These are phyloP conservation scores for Lepidocyrtinus sp. DNA, from an alignment of 2,888 invertebrate species.

Conservation along the genomic window DNA sequence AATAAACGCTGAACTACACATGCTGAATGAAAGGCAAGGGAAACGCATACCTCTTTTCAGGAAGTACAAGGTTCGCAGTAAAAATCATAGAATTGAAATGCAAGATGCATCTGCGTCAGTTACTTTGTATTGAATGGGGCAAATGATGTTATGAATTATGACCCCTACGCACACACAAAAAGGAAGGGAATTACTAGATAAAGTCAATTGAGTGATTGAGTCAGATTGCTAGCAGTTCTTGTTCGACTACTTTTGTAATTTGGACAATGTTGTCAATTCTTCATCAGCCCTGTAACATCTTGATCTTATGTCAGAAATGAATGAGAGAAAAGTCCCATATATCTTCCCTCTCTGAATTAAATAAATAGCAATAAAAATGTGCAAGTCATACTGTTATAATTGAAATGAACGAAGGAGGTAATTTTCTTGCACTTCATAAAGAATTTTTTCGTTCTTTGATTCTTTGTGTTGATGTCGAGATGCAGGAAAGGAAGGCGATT, in stretches of 20 bases:
- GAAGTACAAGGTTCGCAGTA: slow-evolving; percentile 19
- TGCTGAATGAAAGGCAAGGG: slow-evolving; percentile 28
- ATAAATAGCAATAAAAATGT: slow-evolving; percentile 20
- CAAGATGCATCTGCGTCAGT: not conserved
- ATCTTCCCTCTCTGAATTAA: slow-evolving; percentile 7
- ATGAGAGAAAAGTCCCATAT: slow-evolving; percentile 9
- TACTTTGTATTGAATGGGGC: no score
- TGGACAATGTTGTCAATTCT: slow-evolving; percentile 45
- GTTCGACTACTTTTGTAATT: slow-evolving; percentile 17
- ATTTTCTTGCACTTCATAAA: slow-evolving; percentile 7
- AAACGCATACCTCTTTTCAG: slow-evolving; percentile 38
- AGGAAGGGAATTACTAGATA: slow-evolving; percentile 4
- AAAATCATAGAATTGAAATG: not conserved
- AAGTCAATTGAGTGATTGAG: slow-evolving; percentile 8
- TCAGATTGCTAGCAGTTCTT: slow-evolving; percentile 23
- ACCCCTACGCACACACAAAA: no score
- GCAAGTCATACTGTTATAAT: slow-evolving; percentile 40
- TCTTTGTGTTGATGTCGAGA: no score
- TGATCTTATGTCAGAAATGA: slow-evolving; percentile 18
- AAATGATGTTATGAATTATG: no score
- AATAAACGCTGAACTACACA: no score
- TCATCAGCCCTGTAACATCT: slow-evolving; percentile 23
- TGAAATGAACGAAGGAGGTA: slow-evolving; percentile 1
- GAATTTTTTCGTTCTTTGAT: not conserved
- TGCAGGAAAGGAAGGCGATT: not conserved